A percentile compares a stretch with the other conserved stretches of the same genome.
Conservation (phyloP, 2,888 invertebrate species). For the Agrochola litura region DNA sequence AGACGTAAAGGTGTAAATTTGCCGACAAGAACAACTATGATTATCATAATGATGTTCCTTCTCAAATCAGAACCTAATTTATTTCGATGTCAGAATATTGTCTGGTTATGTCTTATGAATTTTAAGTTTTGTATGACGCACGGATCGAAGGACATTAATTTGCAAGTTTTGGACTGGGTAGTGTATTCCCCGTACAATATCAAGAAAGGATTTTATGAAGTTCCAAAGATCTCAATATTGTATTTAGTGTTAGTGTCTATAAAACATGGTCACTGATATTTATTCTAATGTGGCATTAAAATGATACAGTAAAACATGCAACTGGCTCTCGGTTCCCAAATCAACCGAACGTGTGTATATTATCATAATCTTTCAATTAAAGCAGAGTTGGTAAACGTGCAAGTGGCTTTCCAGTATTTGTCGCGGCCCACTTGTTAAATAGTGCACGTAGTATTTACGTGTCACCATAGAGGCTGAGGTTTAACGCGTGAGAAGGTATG, state of each 20-base stretch:
- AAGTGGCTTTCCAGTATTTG: conserved; percentile 75
- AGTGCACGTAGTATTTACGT: conserved; percentile 84
- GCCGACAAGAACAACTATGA: conserved; percentile 65
- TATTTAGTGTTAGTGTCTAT: background rate
- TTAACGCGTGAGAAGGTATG: conserved; percentile 68
- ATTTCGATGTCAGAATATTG: conserved; percentile 45
- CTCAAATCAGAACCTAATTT: conserved; percentile 41
- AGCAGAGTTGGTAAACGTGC: conserved; percentile 67
- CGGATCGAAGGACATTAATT: conserved; percentile 27
- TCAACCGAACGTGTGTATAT: conserved; percentile 45
- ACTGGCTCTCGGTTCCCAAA: conserved; percentile 38
- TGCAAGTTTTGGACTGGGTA: conserved; percentile 10
- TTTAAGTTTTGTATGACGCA: conserved; percentile 59
- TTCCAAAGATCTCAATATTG: background rate
- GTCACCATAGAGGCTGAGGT: conserved; percentile 78
- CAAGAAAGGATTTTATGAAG: background rate
- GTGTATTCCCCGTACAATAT: background rate
- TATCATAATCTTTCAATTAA: conserved; percentile 65
- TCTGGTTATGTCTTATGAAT: conserved; percentile 56
- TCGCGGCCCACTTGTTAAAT: conserved; percentile 83
- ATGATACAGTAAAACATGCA: conserved; percentile 19
- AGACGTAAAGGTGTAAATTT: conserved; percentile 72
- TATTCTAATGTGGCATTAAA: conserved; percentile 11
- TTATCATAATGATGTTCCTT: conserved; percentile 33
- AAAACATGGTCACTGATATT: background rate